Evolutionary conservation across 2,113 vertebrate genomes (phyloP), one percentile per base, ranked within the genome.

Genomic region (Diphyllodes magnificus): DNA sequence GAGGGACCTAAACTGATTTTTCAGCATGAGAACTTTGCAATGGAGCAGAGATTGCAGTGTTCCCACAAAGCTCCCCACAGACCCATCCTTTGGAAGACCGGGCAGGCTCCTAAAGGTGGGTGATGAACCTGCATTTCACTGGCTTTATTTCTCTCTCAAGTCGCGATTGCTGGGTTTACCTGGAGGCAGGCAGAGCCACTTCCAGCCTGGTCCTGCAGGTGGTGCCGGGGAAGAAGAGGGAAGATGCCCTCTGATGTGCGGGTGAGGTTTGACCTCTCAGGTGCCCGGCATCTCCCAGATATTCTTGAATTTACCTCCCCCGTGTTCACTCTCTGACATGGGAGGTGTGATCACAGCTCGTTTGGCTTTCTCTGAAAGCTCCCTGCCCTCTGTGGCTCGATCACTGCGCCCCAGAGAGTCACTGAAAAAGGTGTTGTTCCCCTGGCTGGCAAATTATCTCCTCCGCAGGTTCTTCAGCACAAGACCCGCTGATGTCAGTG

Each of bases 251-350:
- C 14, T 70, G 42, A 45, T 42, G 0, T 0, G 3, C 23, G 66
- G 20, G 10, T 45, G 37, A 59, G 23, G 5, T 6, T 60, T 77
- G 25, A 31, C 2, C 7, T 56, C 61, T 49, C 3, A 1, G 27
- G 15, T 77, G 37, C 28, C 57, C 9, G 19, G 40, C 20, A 81
- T 10, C 15, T 70, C 7, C 23, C 20, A 61, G 11, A 14, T 57
- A 28, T 25, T n/a, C 7, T 9, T 28, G 17, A 40, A 56, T 60
- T 77, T 54, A 59, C 37, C 18, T 82, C 12, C 21, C 22, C 47
- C 0, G 0, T 2, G 0, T n/a, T 66, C 17, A 8, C 23, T 56
- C 4, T 33, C 15, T 69, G 11, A 37, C 25, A 20, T 49, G 16
- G 13, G 50, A 50, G 8, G 49, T 2, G 3, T n/a, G 39, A 72